Percentiles rank a stretch among this genome's conserved stretches.
Conservation (phyloP, 2,113 vertebrate genomes). For the Smithornis capensis region DNA sequence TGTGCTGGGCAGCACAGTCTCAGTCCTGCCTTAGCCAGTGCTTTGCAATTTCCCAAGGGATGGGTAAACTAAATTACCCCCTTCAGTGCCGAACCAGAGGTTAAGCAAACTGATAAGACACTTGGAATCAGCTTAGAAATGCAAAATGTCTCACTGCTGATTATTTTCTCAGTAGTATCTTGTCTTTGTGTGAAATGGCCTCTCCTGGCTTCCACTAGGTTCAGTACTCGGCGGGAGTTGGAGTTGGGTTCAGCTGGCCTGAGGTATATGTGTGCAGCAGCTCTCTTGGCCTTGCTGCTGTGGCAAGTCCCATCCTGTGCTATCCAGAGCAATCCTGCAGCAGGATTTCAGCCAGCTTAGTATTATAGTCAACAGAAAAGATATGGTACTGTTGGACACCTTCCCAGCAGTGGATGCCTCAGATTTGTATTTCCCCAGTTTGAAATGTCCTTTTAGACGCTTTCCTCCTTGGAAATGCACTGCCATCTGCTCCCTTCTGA, state of each 20-base stretch:
- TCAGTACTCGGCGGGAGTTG: not conserved
- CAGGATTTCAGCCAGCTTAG: not conserved
- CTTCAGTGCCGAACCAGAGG: not conserved
- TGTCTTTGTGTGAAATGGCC: not conserved
- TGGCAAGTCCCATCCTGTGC: not conserved
- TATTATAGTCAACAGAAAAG: not conserved
- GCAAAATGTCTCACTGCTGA: not conserved
- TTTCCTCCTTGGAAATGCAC: not conserved
- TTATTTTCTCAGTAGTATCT: not conserved
- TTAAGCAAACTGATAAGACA: slow-evolving; percentile 1
- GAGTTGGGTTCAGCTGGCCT: not conserved
- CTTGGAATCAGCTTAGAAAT: not conserved
- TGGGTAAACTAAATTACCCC: not conserved
- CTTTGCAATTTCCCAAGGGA: not conserved
- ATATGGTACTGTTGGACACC: rapidly evolving
- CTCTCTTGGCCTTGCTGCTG: not conserved
- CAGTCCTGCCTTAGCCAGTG: not conserved
- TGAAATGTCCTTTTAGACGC: not conserved
- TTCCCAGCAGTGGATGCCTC: not conserved
- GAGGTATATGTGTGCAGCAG: not conserved
- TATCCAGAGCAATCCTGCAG: not conserved
- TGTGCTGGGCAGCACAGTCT: not conserved
- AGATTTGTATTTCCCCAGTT: not conserved
- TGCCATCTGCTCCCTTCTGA: not conserved
- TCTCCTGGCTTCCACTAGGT: not conserved